Conservation (phyloP, 2,113 vertebrate species). For the Miniopterus natalensis region DNA sequence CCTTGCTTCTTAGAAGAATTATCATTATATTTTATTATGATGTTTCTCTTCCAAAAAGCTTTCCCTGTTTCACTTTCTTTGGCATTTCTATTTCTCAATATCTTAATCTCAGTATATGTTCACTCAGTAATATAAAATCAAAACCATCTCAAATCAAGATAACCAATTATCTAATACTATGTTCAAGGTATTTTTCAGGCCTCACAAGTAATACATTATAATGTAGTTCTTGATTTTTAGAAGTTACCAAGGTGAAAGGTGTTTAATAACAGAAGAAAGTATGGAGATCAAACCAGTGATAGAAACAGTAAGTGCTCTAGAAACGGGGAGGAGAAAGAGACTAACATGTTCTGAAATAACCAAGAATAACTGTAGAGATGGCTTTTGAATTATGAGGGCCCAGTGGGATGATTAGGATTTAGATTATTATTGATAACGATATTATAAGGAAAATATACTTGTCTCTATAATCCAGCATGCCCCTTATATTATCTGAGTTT, state of each 20-base stretch:
- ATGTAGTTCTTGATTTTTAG: background rate
- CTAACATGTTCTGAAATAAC: background rate
- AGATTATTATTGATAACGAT: background rate
- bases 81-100: conserved; percentile 41
- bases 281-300: background rate
- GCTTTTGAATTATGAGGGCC: background rate
- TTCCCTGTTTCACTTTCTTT: conserved; percentile 29
- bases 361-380: background rate
- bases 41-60: background rate
- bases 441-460: conserved; percentile 1
- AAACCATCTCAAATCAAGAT: conserved; percentile 43
- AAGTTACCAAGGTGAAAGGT: background rate
- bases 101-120: conserved; percentile 48
- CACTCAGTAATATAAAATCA: conserved; percentile 54
- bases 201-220: conserved; percentile 8
- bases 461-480: background rate
- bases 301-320: background rate
- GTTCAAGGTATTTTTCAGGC: conserved; percentile 16
- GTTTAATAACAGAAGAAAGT: background rate
- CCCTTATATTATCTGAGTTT: background rate
- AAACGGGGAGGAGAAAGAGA: background rate
- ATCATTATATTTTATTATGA: background rate
- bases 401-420: background rate
- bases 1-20: conserved; percentile 8
- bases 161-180: background rate